Evolutionary conservation across 92 coral and sea anemone genomes (phyloP).

Genomic region (Epizoanthus rinbou): DNA sequence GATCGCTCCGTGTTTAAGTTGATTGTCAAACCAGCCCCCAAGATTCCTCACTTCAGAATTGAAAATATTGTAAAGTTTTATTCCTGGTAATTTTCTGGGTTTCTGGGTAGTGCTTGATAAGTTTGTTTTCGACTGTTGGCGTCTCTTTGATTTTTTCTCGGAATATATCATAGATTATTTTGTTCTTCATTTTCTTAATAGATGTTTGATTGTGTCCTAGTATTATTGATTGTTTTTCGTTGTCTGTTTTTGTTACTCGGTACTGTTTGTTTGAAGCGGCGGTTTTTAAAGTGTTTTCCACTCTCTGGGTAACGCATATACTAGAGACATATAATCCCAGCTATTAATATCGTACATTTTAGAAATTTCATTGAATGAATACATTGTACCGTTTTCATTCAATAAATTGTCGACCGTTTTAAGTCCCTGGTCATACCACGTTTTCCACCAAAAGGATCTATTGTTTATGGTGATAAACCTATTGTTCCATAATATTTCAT

Average conservation of each 20-base stretch:
- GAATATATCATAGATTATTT: neutral
- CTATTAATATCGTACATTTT: neutral
- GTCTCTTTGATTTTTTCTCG: neutral
- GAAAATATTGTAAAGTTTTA: neutral
- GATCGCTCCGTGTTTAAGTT: no score
- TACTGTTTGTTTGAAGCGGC: neutral
- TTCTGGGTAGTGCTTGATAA: neutral
- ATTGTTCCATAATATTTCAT: neutral
- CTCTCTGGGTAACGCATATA: slow-evolving; percentile 1
- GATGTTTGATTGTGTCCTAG: neutral
- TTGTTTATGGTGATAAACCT: neutral
- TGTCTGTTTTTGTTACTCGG: neutral
- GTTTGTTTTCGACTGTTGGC: slow-evolving; percentile 1
- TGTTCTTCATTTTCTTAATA: neutral
- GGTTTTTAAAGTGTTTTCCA: neutral
- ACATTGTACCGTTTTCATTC: neutral
- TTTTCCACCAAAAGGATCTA: neutral
- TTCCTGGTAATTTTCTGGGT: neutral
- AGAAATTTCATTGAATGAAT: neutral
- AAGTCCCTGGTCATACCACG: neutral
- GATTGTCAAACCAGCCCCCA: no score
- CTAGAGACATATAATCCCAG: neutral
- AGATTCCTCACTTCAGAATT: neutral
- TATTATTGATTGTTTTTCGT: neutral
- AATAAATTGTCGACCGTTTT: neutral